These are phyloP conservation scores for Acrobasis repandana DNA, from an alignment of 2,888 invertebrate species.

Conservation along the genomic window DNA sequence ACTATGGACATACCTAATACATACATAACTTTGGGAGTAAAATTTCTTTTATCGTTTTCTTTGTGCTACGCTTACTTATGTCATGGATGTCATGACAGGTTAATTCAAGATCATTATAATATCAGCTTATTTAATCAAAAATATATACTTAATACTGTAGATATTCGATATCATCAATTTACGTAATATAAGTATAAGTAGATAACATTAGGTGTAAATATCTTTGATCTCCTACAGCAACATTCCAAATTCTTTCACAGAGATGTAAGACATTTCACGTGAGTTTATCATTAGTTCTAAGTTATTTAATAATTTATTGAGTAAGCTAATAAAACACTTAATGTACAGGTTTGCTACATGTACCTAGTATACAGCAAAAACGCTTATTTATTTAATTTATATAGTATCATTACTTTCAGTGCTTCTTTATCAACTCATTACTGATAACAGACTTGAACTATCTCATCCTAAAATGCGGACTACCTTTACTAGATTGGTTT, in stretches of 20 bases:
- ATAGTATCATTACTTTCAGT: neutral
- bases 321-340: neutral
- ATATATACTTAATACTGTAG: too few species aligned
- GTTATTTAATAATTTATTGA: constrained; percentile 17
- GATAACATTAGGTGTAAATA: constrained; percentile 46
- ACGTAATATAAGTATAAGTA: neutral
- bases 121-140: too few species aligned
- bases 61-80: too few species aligned
- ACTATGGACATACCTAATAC: too few species aligned
- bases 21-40: too few species aligned
- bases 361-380: constrained; percentile 19
- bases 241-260: constrained; percentile 68
- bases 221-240: constrained; percentile 66
- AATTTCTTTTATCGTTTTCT: too few species aligned
- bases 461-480: too few species aligned
- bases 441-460: too few species aligned
- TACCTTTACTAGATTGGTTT: too few species aligned
- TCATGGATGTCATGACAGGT: too few species aligned
- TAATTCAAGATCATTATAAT: too few species aligned
- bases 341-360: constrained; percentile 14
- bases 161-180: too few species aligned
- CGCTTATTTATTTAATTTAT: constrained; percentile 23
- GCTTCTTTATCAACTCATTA: neutral
- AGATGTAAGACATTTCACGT: constrained; percentile 61
- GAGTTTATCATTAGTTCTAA: constrained; percentile 13